These are phyloP conservation scores for Abrostola triplasia DNA, from an alignment of 2,888 invertebrate species.

Conservation along the genomic window DNA sequence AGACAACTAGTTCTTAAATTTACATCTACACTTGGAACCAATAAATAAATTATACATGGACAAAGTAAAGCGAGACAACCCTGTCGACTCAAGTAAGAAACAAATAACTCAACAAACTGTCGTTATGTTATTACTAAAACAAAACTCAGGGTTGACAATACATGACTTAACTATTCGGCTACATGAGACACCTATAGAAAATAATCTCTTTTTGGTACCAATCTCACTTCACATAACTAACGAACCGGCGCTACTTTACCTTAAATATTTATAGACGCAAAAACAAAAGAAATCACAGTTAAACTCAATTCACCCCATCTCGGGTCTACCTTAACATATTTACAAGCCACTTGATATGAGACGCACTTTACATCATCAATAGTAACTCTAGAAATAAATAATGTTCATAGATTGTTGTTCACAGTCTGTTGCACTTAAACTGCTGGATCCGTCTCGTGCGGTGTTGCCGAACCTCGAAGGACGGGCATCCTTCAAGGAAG, in stretches of 20 bases:
- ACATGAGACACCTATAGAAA: constrained; percentile 77
- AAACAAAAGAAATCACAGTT: constrained; percentile 84
- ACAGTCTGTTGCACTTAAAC: constrained; percentile 74
- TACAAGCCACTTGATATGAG: constrained; percentile 83
- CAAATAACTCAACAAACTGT: constrained; percentile 77
- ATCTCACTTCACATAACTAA: constrained; percentile 85
- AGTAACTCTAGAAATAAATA: constrained; percentile 79
- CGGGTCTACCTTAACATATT: constrained; percentile 73
- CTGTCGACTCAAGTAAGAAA: constrained; percentile 60
- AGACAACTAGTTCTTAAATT: constrained; percentile 76
- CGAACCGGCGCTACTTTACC: constrained; percentile 71
- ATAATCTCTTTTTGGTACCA: constrained; percentile 87
- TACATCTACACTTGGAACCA: constrained; percentile 73
- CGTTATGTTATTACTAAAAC: constrained; percentile 65
- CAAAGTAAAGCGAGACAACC: constrained; percentile 62
- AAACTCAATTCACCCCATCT: constrained; percentile 71
- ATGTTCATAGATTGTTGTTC: constrained; percentile 68
- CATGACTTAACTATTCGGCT: constrained; percentile 71
- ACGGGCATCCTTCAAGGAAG: constrained; percentile 75
- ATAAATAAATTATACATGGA: constrained; percentile 81
- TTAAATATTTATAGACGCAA: constrained; percentile 75
- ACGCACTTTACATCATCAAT: constrained; percentile 73
- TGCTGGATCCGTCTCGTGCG: constrained; percentile 52
- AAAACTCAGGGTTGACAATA: constrained; percentile 59
- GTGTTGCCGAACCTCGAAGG: constrained; percentile 72